A percentile compares a stretch with the other conserved stretches of the same genome.
Conservation (phyloP, 2,113 vertebrate genomes). For the Conger conger region DNA sequence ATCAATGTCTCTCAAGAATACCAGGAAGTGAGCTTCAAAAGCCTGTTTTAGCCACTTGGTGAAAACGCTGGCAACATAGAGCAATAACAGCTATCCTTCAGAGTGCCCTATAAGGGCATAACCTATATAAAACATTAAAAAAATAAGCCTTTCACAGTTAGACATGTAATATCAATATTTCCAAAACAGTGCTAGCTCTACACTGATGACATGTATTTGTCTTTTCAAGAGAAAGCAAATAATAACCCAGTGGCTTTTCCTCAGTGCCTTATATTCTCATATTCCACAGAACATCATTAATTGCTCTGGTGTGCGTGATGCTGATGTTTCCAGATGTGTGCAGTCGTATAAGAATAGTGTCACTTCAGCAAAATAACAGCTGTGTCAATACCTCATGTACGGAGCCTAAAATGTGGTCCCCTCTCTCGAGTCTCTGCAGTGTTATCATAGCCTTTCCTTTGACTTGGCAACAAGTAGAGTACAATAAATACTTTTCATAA, state of each 20-base stretch:
- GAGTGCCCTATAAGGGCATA: not conserved
- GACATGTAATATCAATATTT: not conserved
- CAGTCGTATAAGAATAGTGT: constrained; percentile 15
- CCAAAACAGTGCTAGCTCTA: not conserved
- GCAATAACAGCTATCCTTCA: not conserved
- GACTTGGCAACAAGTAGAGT: not conserved
- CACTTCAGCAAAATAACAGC: constrained; percentile 22
- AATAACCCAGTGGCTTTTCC: not conserved
- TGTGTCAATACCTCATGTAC: constrained; percentile 23
- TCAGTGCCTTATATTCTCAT: not conserved
- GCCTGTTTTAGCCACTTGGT: no score
- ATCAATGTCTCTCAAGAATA: no score
- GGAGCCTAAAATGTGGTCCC: not conserved
- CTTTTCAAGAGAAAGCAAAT: not conserved
- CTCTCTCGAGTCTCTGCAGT: not conserved
- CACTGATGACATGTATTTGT: not conserved
- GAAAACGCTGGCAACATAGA: no score
- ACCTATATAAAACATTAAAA: not conserved
- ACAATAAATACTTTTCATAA: constrained; percentile 6
- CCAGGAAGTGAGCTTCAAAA: no score
- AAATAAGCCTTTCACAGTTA: not conserved
- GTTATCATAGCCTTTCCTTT: constrained; percentile 11
- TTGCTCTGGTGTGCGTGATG: constrained; percentile 15
- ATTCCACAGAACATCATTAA: constrained; percentile 17
- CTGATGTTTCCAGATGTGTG: constrained; percentile 16